These are phyloP conservation scores for Drosophila orosa DNA, from an alignment of 1,140 invertebrate species.

Conservation along the genomic window DNA sequence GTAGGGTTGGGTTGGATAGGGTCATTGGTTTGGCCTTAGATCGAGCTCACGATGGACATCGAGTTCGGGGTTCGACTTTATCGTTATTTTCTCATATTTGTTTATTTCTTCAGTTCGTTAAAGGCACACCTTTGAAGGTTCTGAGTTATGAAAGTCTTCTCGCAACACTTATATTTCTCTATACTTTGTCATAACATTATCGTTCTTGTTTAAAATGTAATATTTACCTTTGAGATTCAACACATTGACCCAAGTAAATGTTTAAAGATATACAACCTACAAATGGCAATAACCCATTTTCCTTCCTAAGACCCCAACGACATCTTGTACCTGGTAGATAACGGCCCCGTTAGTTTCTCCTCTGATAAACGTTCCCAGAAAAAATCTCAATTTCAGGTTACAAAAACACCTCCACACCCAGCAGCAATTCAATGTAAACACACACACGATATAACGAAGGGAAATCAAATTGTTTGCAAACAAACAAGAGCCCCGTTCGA, in stretches of 20 bases:
- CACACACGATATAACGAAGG: constrained; percentile 6
- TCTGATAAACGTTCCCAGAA: constrained; percentile 41
- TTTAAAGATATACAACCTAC: background rate
- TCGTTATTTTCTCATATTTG: constrained; percentile 6
- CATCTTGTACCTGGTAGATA: constrained; percentile 11
- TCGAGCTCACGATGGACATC: constrained; percentile 6
- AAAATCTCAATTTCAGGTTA: constrained; percentile 21
- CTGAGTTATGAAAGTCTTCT: background rate
- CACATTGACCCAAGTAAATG: constrained; percentile 6
- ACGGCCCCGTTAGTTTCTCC: background rate
- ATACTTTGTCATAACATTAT: background rate
- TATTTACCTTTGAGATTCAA: background rate
- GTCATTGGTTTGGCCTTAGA: constrained; percentile 13
- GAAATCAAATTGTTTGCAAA: constrained; percentile 38
- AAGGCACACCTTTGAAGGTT: constrained; percentile 12
- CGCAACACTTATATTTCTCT: too few relatives aligned
- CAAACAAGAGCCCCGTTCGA: constrained; percentile 31
- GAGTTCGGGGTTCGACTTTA: constrained; percentile 3
- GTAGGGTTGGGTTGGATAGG: constrained; percentile 8
- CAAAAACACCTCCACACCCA: constrained; percentile 17
- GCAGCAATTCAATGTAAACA: constrained; percentile 11
- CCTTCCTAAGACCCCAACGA: background rate
- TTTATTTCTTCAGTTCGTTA: constrained; percentile 16
- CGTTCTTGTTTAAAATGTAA: background rate
- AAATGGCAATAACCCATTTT: background rate